Percentiles rank a stretch among this genome's conserved stretches.
Conservation (phyloP, 2,888 invertebrate species). For the Melieria omissa region DNA sequence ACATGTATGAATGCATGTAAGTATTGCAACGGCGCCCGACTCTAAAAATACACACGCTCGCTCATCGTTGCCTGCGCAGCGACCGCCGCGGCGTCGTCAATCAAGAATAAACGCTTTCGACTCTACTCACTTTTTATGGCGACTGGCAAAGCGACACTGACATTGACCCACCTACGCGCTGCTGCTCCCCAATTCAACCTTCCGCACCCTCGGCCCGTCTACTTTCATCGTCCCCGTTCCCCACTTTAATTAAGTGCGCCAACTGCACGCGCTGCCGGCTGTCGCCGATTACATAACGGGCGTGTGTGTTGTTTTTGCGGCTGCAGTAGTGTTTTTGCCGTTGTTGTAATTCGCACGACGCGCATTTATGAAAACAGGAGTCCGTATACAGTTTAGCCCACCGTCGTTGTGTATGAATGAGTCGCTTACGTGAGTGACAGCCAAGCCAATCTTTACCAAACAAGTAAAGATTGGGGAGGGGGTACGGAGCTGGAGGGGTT, state of each 20-base stretch:
- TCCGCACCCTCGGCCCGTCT: slow-evolving; percentile 19
- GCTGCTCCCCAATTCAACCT: slow-evolving; percentile 18
- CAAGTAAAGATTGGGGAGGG: no score
- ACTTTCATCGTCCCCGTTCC: neutral
- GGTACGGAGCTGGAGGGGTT: no score
- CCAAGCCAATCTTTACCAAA: neutral
- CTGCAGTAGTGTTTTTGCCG: slow-evolving; percentile 1
- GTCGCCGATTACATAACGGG: slow-evolving; percentile 14
- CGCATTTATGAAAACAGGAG: slow-evolving; percentile 22
- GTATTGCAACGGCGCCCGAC: no score
- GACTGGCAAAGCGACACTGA: slow-evolving; percentile 41
- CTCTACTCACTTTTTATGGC: neutral
- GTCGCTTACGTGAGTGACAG: no score
- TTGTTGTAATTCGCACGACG: slow-evolving; percentile 12
- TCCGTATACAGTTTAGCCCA: neutral
- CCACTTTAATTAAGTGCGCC: slow-evolving; percentile 38
- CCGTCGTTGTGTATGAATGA: no score
- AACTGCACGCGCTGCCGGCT: slow-evolving; percentile 11
- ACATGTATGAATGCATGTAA: neutral
- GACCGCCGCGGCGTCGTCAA: no score
- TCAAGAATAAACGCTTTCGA: no score
- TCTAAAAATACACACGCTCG: no score
- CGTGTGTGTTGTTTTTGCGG: slow-evolving; percentile 16
- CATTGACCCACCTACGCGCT: slow-evolving; percentile 49
- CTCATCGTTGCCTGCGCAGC: no score